These are phyloP conservation scores for Acholoe squamosa DNA, from an alignment of 2,888 invertebrate genomes.

Conservation along the genomic window DNA sequence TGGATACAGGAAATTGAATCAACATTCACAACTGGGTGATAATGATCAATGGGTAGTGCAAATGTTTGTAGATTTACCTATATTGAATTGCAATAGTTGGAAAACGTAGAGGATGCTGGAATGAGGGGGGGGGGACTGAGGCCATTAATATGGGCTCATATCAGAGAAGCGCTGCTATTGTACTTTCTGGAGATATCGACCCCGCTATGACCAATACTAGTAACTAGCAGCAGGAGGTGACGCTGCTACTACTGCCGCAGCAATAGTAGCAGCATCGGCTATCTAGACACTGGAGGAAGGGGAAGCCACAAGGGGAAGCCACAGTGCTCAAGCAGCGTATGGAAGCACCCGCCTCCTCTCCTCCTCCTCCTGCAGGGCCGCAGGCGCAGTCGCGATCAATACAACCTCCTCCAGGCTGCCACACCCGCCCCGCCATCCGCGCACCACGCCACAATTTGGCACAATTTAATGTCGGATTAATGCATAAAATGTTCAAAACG, in stretches of 20 bases:
- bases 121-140: no score
- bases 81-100: no score
- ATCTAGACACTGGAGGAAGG: background rate
- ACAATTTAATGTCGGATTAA: constrained; percentile 64
- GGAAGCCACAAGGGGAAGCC: constrained; percentile 41
- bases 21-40: no score
- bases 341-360: background rate
- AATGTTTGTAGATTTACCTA: no score
- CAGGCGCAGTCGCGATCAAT: background rate
- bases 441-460: constrained; percentile 48
- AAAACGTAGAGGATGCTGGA: no score
- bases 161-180: no score
- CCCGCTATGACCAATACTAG: no score
- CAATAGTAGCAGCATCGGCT: background rate
- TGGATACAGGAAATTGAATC: no score
- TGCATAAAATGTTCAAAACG: constrained; percentile 65
- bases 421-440: background rate
- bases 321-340: constrained; percentile 37
- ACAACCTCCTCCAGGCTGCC: background rate
- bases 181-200: no score
- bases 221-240: no score
- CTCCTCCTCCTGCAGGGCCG: background rate
- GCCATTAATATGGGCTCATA: no score
- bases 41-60: no score
- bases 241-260: background rate